Evolutionary conservation across 2,888 invertebrate genomes (phyloP), one percentile per base, ranked within the genome.

Genomic region (Eupithecia subfuscata): DNA sequence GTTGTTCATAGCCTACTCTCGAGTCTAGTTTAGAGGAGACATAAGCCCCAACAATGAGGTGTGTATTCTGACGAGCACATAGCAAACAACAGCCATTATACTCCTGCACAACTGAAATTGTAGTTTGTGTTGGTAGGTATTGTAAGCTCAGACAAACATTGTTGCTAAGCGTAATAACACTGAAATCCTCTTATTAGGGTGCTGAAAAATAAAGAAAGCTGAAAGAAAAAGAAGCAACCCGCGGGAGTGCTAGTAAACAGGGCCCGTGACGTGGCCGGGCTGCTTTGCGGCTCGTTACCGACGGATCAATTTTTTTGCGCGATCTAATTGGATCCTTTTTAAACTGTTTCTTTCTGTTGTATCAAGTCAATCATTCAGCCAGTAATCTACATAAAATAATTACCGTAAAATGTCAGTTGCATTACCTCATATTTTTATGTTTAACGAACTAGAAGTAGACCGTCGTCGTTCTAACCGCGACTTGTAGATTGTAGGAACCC

Each of bases 181-280:
- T 78, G 79, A 84, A 82, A 81, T 80, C 78, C 83, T 85, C 84
- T 87, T 88, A 86, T 87, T 86, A 87, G 80, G 82, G 83, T 81
- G 84, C 80, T 86, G 84, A 85, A 85, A 84, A 85, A 85, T 84
- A 85, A 84, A 86, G 82, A 84, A 86, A 85, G 83, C 83, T 83
- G 84, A 88, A 89, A 87, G 85, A 87, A 88, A 88, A 85, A 86
- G 85, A 82, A 88, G 83, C 82, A 84, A 85, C 84, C 83, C 84
- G 82, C 81, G 84, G 86, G 88, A 89, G 86, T 87, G 89, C 90
- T 90, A 88, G 89, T 88, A 89, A 90, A 90, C 88, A 89, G 87
- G 85, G 86, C 85, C 86, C 87, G 86, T 86, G 88, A 85, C 86
- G 88, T 86, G 86, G 82, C 85, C 68, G 75, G 64, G 65, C 64